Base-by-base conservation (phyloP, 2,797 vertebrate genomes). In the Ambastaia sidthimunki region DNA sequence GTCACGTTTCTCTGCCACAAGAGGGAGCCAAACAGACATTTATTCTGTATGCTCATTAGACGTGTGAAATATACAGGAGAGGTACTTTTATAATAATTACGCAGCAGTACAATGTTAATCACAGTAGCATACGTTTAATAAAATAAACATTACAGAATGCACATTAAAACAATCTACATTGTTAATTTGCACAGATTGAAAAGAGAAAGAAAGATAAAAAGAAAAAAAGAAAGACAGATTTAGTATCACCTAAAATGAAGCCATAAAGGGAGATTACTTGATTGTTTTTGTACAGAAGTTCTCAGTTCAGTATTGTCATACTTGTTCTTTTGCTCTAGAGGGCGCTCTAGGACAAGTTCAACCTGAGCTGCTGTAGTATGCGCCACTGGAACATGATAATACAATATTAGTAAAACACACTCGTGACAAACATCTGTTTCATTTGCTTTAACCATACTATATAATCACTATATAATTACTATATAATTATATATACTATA, bases 311-410 rank as follows among this genome's bases (percentile, higher is more conserved):
- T 57, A 57, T 21, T 71, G 60, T 66, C 16, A 19, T 82, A n/a
- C 66, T 55, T 44, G 66, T 70, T 23, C 21, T 57, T 47, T 44
- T 44, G 19, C 54, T 81, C 76, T 74, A 63, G 71, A 79, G 11
- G 83, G 76, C 41, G 47, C 71, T 81, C 28, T 73, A 57, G 73
- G 67, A 78, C 68, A 65, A 41, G 18, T n/a, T 4, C 9, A n/a
- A 63, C 0, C 7, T 10, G 7, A 63, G 28, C 15, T 9, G 18
- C 7, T 18, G 34, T 15, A 34, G 18, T 18, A 52, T 52, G 48
- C 48, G 3, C 18, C 4, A 18, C 34, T 7, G 19, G 3, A 23
- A 57, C 19, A 23, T 57, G 19, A 28, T 21, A 4, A 19, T 21
- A 57, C 57, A 28, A 60, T 28, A 28, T 28, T 60, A 15, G 11